A percentile compares a stretch with the other conserved stretches of the same genome.
These are phyloP conservation scores for Brachylomia viminalis DNA, from an alignment of 2,888 invertebrate genomes.

Conservation along the genomic window DNA sequence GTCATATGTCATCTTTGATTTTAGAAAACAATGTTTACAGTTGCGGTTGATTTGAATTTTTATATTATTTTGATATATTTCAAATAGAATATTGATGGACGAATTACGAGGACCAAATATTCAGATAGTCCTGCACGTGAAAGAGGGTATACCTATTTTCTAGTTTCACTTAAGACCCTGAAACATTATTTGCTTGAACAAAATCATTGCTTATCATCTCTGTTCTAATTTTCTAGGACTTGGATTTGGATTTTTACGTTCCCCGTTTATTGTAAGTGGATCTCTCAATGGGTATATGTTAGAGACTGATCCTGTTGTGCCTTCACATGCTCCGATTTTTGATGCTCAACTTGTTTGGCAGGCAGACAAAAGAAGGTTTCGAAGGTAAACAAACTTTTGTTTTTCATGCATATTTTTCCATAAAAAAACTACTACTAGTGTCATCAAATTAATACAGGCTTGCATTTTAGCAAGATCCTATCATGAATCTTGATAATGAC, in stretches of 20 bases:
- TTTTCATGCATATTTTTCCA: conserved; percentile 5
- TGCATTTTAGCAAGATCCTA: not conserved
- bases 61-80: conserved; percentile 68
- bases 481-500: not conserved
- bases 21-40: conserved; percentile 79
- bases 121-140: conserved; percentile 92
- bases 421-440: not conserved
- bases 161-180: not conserved
- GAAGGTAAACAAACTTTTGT: conserved; percentile 86
- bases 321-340: conserved; percentile 91
- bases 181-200: not conserved
- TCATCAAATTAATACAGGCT: not conserved
- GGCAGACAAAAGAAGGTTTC: conserved; percentile 92
- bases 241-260: conserved; percentile 90
- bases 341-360: conserved; percentile 95
- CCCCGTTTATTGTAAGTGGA: conserved; percentile 90
- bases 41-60: conserved; percentile 80
- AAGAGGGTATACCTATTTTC: conserved; percentile 88
- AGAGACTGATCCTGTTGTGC: conserved; percentile 92
- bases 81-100: conserved; percentile 88
- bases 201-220: not conserved
- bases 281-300: conserved; percentile 92
- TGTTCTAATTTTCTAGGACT: conserved; percentile 81
- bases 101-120: conserved; percentile 91
- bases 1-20: conserved; percentile 67